These are phyloP conservation scores for Epinephelus fuscoguttatus DNA, from an alignment of 2,113 vertebrate genomes.

Conservation along the genomic window DNA sequence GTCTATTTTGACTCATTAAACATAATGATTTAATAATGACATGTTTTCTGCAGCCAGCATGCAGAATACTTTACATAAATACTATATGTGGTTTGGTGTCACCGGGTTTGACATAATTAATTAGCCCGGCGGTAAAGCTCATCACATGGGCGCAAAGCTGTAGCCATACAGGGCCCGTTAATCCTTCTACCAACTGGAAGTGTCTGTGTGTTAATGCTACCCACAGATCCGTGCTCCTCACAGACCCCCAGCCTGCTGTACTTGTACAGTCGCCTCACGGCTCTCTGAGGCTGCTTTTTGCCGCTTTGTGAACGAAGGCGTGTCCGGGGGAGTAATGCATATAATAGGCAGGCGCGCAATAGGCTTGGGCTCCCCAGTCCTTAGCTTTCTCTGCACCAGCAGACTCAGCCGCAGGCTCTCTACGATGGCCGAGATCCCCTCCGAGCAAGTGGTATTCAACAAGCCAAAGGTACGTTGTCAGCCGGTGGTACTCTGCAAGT, in stretches of 20 bases:
- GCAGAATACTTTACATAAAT: neutral
- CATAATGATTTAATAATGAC: rapidly evolving
- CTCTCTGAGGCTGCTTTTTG: neutral
- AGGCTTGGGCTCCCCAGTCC: constrained; percentile 7
- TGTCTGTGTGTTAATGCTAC: neutral
- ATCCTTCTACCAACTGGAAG: constrained; percentile 37
- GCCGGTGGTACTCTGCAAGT: rapidly evolving
- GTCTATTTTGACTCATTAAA: no score
- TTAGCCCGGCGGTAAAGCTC: constrained; percentile 61
- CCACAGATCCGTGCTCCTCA: no score
- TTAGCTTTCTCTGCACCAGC: constrained; percentile 26
- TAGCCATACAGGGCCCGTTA: constrained; percentile 45
- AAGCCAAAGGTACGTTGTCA: constrained; percentile 70
- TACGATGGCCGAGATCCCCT: constrained; percentile 52
- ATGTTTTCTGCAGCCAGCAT: neutral
- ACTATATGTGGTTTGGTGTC: neutral
- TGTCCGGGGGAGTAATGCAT: constrained; percentile 48
- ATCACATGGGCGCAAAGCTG: constrained; percentile 76
- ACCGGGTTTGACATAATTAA: constrained; percentile 41
- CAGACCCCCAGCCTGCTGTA: neutral
- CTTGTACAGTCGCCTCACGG: neutral
- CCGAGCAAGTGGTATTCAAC: constrained; percentile 59
- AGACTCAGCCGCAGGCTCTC: neutral
- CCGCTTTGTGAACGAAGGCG: constrained; percentile 37
- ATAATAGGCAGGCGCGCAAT: constrained; percentile 12